Evolutionary conservation across 2,797 vertebrate species (phyloP).

Genomic region (Lepilemur septentrionalis): DNA sequence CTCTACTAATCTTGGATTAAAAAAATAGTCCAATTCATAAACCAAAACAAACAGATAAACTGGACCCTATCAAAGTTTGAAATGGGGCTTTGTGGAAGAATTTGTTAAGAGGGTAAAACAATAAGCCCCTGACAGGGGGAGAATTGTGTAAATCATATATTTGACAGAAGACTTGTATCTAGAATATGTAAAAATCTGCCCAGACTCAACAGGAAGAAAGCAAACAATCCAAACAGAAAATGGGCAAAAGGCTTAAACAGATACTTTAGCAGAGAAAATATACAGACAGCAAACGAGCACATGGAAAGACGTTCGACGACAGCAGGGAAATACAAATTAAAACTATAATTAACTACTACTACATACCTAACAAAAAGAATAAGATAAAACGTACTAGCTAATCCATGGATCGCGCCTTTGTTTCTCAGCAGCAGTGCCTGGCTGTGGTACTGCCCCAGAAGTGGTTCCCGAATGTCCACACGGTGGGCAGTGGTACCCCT

Average conservation of each 20-base stretch:
- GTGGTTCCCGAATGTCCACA: not conserved
- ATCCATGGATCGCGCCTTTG: not conserved
- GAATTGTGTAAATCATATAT: not conserved
- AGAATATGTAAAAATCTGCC: not conserved
- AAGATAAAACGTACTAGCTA: not conserved
- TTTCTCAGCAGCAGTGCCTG: not conserved
- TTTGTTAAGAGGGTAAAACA: not conserved
- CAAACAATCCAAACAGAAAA: not conserved
- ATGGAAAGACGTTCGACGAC: not conserved
- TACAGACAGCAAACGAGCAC: not conserved
- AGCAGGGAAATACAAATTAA: not conserved
- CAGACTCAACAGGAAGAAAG: not conserved
- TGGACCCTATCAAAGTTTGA: not conserved
- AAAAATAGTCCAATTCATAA: not conserved
- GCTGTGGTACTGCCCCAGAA: not conserved
- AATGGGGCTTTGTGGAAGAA: not conserved
- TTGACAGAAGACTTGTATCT: not conserved
- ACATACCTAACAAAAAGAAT: not conserved
- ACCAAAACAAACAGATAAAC: not conserved
- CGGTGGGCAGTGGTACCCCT: fast-evolving
- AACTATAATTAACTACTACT: not conserved
- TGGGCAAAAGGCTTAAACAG: not conserved
- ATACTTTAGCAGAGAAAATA: not conserved
- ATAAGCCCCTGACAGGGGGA: not conserved
- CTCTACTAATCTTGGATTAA: not conserved